phyloP scores from a whole-genome alignment of 2,113 vertebrate species.

The Garra rufa region DNA sequence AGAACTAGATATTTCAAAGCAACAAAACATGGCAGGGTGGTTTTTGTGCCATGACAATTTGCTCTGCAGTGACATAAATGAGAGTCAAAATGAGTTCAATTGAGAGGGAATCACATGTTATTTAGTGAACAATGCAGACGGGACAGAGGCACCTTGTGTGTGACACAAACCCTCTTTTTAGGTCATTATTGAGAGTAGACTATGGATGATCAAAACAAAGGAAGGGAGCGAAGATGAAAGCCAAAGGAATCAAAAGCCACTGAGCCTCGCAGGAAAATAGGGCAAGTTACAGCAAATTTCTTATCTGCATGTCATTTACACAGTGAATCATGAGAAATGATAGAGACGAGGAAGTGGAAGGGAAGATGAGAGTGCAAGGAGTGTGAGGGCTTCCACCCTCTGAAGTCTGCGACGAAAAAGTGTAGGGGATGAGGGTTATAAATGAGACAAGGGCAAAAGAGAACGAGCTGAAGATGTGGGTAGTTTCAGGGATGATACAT shows the following conservation, averaged over 20 bases:
- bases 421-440: conserved; percentile 15
- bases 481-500: conserved; percentile 26
- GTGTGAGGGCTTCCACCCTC: not conserved
- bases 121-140: conserved; percentile 22
- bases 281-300: conserved; percentile 22
- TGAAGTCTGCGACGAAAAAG: not conserved
- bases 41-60: conserved; percentile 10
- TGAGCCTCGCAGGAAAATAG: conserved; percentile 15
- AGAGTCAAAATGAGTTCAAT: conserved; percentile 41
- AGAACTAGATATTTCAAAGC: conserved; percentile 3
- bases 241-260: conserved; percentile 29
- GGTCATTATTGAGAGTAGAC: conserved; percentile 37
- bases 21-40: not conserved
- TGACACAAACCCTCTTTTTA: conserved; percentile 30
- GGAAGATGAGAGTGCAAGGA: not conserved
- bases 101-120: conserved; percentile 37
- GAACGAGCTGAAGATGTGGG: conserved; percentile 18
- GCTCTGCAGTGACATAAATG: conserved; percentile 2
- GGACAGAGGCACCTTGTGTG: conserved; percentile 28
- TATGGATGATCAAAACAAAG: conserved; percentile 51
- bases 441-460: conserved; percentile 15
- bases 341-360: not conserved
- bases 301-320: conserved; percentile 43
- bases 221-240: conserved; percentile 55
- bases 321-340: conserved; percentile 10